These are phyloP conservation scores for Synergus laeviventris DNA, from an alignment of 2,888 invertebrate genomes.

Conservation along the genomic window DNA sequence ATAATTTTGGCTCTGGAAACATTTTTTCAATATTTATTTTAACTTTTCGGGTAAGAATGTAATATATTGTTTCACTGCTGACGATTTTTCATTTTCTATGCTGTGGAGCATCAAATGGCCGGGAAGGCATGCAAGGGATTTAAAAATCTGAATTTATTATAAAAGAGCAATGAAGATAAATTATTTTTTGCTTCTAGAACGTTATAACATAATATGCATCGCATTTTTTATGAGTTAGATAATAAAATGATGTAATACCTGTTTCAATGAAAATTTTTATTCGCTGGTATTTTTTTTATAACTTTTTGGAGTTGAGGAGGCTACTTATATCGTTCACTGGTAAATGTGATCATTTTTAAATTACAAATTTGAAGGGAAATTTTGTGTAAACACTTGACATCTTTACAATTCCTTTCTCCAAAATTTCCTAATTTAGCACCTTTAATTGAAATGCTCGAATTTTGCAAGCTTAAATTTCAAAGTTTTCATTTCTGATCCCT, in stretches of 20 bases:
- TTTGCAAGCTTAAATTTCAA: neutral
- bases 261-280: neutral
- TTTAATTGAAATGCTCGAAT: too few relatives aligned
- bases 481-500: neutral
- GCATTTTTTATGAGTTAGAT: neutral
- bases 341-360: neutral
- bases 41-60: neutral
- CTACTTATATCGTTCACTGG: too few relatives aligned
- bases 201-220: neutral
- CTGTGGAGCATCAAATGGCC: neutral
- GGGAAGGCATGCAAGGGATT: neutral
- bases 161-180: neutral
- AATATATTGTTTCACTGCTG: neutral
- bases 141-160: neutral
- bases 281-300: too few relatives aligned
- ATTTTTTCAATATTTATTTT: constrained; percentile 2
- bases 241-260: neutral
- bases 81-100: constrained; percentile 18
- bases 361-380: too few relatives aligned
- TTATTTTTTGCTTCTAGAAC: neutral
- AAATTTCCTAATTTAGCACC: too few relatives aligned
- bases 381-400: too few relatives aligned
- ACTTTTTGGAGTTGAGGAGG: too few relatives aligned
- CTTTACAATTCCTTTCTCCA: too few relatives aligned
- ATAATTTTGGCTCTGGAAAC: neutral